Percentiles rank a stretch among this genome's conserved stretches.
Evolutionary conservation across 1,140 invertebrate species (phyloP).

Genomic region (Laupala kohalensis): DNA sequence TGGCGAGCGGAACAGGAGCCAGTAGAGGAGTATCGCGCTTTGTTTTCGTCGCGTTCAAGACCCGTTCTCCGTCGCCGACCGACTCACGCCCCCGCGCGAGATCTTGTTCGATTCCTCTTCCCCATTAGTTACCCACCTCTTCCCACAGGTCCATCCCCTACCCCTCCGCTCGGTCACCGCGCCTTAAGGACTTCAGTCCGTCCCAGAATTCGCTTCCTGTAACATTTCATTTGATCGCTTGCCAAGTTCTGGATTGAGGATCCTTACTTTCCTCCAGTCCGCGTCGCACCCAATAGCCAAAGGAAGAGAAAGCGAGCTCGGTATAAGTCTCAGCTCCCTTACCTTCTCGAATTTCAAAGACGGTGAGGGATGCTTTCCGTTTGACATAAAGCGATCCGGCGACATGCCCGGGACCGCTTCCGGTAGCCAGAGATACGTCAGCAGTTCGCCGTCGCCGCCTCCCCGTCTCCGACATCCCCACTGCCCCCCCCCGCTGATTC

Average conservation of each 20-base stretch:
- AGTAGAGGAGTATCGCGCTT: neutral
- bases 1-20: neutral
- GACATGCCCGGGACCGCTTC: neutral
- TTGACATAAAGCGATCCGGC: neutral
- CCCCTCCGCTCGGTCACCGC: neutral
- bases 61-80: too few relatives aligned
- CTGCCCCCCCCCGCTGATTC: too few relatives aligned
- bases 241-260: constrained; percentile 2
- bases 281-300: neutral
- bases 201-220: neutral
- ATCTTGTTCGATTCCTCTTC: neutral
- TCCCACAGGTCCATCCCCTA: too few relatives aligned
- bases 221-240: constrained; percentile 2
- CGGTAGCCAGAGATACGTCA: neutral
- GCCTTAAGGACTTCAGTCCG: neutral
- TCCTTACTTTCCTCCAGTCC: neutral
- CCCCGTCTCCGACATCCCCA: neutral
- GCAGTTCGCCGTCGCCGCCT: neutral
- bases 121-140: neutral
- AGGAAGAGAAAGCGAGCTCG: neutral
- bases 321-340: neutral
- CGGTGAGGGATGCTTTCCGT: neutral
- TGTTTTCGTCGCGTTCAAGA: neutral
- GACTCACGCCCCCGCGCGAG: neutral
- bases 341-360: neutral